Percentiles rank a stretch among this genome's conserved stretches.
phyloP scores from a whole-genome alignment of 2,113 vertebrate species.

The Clarias gariepinus region DNA sequence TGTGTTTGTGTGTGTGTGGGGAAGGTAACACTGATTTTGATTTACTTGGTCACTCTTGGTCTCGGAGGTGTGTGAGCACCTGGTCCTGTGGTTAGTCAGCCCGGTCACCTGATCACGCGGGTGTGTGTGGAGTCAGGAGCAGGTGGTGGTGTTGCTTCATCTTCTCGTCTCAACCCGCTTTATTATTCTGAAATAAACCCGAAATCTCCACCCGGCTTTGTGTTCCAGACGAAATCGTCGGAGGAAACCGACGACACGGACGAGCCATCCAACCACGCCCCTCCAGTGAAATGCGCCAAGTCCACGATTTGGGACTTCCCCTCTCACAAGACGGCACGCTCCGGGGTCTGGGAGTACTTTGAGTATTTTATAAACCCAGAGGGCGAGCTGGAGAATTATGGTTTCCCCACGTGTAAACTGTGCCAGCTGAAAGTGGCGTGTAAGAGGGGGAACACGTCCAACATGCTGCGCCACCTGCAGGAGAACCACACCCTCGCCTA shows the following conservation, averaged over 20 bases:
- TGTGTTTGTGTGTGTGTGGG: background rate
- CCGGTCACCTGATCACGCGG: background rate
- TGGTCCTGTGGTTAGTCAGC: background rate
- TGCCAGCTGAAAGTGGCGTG: constrained; percentile 40
- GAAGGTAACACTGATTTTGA: constrained; percentile 7
- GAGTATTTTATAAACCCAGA: constrained; percentile 38
- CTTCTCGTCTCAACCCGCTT: background rate
- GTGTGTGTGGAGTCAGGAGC: background rate
- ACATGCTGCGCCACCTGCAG: constrained; percentile 47
- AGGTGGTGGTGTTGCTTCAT: background rate
- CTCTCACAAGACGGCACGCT: background rate
- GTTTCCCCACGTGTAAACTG: constrained; percentile 34
- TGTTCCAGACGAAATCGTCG: background rate
- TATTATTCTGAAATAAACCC: background rate
- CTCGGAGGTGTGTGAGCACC: background rate
- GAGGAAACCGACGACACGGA: constrained; percentile 21
- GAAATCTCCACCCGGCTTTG: background rate
- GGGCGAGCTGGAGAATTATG: constrained; percentile 37
- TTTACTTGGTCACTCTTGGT: background rate
- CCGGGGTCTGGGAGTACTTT: constrained; percentile 32
- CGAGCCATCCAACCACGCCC: background rate
- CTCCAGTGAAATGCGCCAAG: constrained; percentile 20
- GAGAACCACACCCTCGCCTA: constrained; percentile 30
- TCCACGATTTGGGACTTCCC: constrained; percentile 9
- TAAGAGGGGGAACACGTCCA: constrained; percentile 42